These are phyloP conservation scores for Phymastichus coffea DNA, from an alignment of 1,140 invertebrate species.

Conservation along the genomic window DNA sequence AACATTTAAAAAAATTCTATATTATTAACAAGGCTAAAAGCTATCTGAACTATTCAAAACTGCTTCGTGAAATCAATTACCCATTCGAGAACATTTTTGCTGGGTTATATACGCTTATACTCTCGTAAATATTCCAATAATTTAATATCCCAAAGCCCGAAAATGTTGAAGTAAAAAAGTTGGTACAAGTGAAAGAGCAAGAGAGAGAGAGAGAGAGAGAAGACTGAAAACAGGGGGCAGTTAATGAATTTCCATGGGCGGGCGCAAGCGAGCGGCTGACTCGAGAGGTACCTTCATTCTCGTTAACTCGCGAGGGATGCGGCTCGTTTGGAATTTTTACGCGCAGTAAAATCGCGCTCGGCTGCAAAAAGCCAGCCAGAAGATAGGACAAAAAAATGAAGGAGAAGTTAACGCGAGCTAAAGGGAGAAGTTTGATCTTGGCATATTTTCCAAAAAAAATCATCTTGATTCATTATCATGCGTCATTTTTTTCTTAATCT, in stretches of 20 bases:
- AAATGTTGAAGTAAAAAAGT: not conserved
- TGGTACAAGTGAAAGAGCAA: not conserved
- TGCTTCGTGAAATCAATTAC: too few relatives aligned
- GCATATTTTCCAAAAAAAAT: too few relatives aligned
- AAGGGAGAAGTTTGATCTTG: too few relatives aligned
- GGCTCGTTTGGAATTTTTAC: constrained; percentile 23
- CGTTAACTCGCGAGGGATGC: constrained; percentile 19
- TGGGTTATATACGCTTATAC: too few relatives aligned
- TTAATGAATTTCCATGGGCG: constrained; percentile 22
- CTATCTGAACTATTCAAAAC: too few relatives aligned
- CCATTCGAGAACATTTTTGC: too few relatives aligned
- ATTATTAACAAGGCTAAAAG: too few relatives aligned
- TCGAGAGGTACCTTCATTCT: not conserved
- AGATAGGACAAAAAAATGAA: not conserved
- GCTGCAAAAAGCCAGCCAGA: not conserved
- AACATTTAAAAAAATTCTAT: too few relatives aligned
- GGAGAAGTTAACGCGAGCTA: not conserved
- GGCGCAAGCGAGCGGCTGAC: not conserved
- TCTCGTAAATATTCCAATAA: constrained; percentile 17
- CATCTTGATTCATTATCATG: too few relatives aligned
- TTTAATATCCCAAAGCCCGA: constrained; percentile 9
- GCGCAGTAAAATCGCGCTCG: constrained; percentile 11
- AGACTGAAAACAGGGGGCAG: not conserved
- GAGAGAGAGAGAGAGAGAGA: not conserved
- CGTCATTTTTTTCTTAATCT: too few relatives aligned